Base-by-base conservation (phyloP, 2,888 invertebrate genomes). In the Pilophorus perplexus region DNA sequence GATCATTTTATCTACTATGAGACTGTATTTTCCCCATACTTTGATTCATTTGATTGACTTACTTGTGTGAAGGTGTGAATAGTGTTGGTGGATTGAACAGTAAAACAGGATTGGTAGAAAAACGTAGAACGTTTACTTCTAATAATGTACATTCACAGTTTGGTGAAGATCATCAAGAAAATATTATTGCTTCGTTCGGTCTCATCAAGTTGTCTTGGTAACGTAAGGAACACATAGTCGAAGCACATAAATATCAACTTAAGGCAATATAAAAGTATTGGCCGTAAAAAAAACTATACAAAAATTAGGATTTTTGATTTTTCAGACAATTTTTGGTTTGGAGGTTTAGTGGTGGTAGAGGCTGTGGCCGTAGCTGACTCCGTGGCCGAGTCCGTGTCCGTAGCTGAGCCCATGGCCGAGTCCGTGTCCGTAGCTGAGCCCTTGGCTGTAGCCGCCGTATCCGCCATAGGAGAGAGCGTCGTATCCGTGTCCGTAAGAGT, bases 401-500 rank as follows among this genome's bases (percentile, higher is more conserved):
- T 33, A 55, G 33, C 28, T 18, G 25, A 18, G n/a, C n/a, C 28
- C 14, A 23, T 48, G 23, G 23, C 52, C 52, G 28, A 14, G 14
- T 14, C 27, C 27, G 28, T 52, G 37, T 57, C 66, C 66, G 57
- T 44, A 28, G 27, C 44, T 27, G 14, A 25, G 25, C 6, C 48
- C 48, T 5, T 48, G 20, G 48, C 48, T 48, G 60, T 60, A 60
- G 6, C 25, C 22, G n/a, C 59, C 59, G 50, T 50, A 46, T 5
- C 65, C 64, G 54, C 64, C 33, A n/a, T n/a, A n/a, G n/a, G n/a
- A n/a, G n/a, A n/a, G n/a, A n/a, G n/a, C n/a, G n/a, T n/a, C n/a
- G 59, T 52, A 57, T 50, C 64, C 67, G 60, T 65, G 66, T 33
- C 66, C 75, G 38, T 77, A 75, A 18, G 76, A 73, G 52, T 75